Base-by-base conservation (phyloP, 2,888 invertebrate genomes). In the Thymelicus acteon region DNA sequence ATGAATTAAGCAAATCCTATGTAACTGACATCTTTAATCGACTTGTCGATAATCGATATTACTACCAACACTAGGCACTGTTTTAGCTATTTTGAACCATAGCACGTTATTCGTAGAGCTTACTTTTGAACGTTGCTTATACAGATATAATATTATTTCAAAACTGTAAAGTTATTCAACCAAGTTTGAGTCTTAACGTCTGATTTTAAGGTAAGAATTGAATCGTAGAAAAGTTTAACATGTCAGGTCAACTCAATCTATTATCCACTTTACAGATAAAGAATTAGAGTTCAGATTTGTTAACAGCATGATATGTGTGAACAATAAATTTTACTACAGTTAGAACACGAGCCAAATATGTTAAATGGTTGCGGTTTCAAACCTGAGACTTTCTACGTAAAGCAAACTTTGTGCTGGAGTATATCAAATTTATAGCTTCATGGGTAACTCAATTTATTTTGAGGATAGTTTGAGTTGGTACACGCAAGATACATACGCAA, bases 1-100 rank as follows among this genome's bases (percentile, higher is more conserved):
- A 75, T 80, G 80, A 77, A 77, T 80, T 80, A 78, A 75, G 73
- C 80, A 77, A 78, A 80, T 81, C 79, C 75, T 72, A 63, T 77
- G 77, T 77, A 77, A 77, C 79, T 78, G 78, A 80, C 79, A 76
- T 75, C 76, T 75, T 71, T 77, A 77, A 81, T 81, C 78, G 73
- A 71, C 63, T 72, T 73, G 69, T 74, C 75, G 67, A 77, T 77
- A 77, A 78, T 76, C 77, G 54, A 54, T 54, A 54, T 54, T 54
- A 12, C 54, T 54, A 24, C 4, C 24, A 54, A 24, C 24, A 54
- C 24, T 54, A 8, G 31, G 0, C 24, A 12, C 10, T 24, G 1
- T 12, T 24, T 24, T 5, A 54, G 10, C 10, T 12, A 54, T 10
- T 24, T 24, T 54, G 12, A 24, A 24, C 54, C 54, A 3, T 54